These are phyloP conservation scores for Diadophis punctatus DNA, from an alignment of 2,113 vertebrate species.

Conservation along the genomic window DNA sequence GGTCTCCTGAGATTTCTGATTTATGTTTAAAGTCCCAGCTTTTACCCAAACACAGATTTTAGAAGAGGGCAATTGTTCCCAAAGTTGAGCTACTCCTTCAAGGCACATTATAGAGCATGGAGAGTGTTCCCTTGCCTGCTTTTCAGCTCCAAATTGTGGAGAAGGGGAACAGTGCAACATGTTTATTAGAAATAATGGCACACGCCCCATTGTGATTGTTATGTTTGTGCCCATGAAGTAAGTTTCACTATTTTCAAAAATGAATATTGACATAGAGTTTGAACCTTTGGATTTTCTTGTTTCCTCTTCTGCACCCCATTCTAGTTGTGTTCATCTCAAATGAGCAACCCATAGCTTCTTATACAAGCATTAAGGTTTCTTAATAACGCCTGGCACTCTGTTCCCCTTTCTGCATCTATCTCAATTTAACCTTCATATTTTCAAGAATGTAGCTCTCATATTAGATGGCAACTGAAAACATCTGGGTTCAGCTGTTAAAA, in stretches of 20 bases:
- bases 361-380: neutral
- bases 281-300: neutral
- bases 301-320: neutral
- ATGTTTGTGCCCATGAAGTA: neutral
- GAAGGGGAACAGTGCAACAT: neutral
- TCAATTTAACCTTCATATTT: neutral
- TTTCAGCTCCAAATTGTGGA: neutral
- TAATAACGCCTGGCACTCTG: neutral
- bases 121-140: neutral
- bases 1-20: neutral
- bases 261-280: neutral
- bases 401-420: neutral
- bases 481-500: neutral
- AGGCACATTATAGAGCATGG: neutral
- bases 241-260: neutral
- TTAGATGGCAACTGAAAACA: neutral
- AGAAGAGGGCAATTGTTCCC: neutral
- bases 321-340: neutral
- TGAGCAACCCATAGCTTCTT: neutral
- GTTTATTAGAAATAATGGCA: neutral
- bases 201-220: neutral
- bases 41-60: neutral
- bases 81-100: neutral
- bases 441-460: neutral
- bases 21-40: neutral